Percentiles rank a stretch among this genome's conserved stretches.
phyloP scores from a whole-genome alignment of 2,113 vertebrate species.

The Turnix velox region DNA sequence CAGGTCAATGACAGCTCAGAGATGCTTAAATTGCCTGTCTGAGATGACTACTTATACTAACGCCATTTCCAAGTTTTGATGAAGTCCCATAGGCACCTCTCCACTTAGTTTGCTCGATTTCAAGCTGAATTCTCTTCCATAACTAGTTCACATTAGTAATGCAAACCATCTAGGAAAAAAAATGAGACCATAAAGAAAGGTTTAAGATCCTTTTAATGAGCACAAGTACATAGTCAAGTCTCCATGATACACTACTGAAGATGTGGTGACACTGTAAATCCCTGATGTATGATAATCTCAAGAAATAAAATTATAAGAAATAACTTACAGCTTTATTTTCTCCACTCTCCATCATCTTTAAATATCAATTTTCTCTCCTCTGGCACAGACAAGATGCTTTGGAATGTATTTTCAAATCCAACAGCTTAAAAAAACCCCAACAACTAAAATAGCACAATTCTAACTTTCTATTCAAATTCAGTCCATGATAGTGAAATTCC shows the following conservation, averaged over 20 bases:
- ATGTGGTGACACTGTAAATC: neutral
- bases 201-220: neutral
- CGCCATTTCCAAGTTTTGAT: neutral
- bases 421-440: neutral
- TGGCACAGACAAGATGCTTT: neutral
- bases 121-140: neutral
- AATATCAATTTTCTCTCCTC: neutral
- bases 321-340: neutral
- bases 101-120: neutral
- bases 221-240: neutral
- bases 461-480: neutral
- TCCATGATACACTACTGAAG: neutral
- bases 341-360: neutral
- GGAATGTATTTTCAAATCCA: neutral
- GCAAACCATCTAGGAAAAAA: neutral
- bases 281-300: neutral
- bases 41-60: neutral
- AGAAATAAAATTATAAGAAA: neutral
- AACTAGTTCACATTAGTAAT: neutral
- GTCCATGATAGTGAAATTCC: neutral
- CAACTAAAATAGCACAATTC: fast-evolving
- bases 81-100: neutral
- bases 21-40: neutral
- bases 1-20: neutral
- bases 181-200: neutral